Base-by-base conservation (phyloP, 2,113 vertebrate genomes). In the Actinemys pallida region DNA sequence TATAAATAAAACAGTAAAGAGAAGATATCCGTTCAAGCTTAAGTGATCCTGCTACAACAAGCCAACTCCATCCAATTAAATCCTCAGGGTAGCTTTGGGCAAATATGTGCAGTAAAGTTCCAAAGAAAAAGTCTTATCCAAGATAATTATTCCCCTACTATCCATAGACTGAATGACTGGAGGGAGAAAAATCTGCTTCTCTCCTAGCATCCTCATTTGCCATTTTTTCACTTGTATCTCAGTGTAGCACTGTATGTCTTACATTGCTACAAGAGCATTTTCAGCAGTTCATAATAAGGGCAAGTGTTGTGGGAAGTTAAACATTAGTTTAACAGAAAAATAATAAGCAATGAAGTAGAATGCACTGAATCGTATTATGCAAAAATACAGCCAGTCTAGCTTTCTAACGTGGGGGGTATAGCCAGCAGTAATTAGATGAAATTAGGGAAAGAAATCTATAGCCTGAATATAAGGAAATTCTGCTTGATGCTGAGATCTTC, bases 41-140 rank as follows among this genome's bases (percentile, higher is more conserved):
- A 92, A 97, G 92, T 95, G 96, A 97, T 79, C 79, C 82, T 65
- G 80, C 94, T 92, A 3, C 90, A 96, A 90, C 82, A 69, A 98
- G 93, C 93, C 95, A 88, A 57, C 93, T 92, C 90, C 27, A 89
- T 62, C 88, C 95, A 97, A 90, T 96, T 96, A 97, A 96, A 91
- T 93, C 94, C 95, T 97, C 86, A 6, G 94, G 90, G 92, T 10
- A 92, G 93, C 88, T 96, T 83, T 96, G 87, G 93, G 95, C 91
- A 96, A 87, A 93, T 35, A 87, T 59, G 50, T 22, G 89, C 83
- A 86, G 86, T 11, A 47, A 84, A 83, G 17, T 81, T 94, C 87
- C 93, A 94, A 54, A 91, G 81, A 72, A 81, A 72, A 56, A 78
- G 83, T 95, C 7, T 25, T 86, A 65, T 86, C 90, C 83, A 42